These are phyloP conservation scores for Callipepla californica DNA, from an alignment of 2,113 vertebrate species.

Conservation along the genomic window DNA sequence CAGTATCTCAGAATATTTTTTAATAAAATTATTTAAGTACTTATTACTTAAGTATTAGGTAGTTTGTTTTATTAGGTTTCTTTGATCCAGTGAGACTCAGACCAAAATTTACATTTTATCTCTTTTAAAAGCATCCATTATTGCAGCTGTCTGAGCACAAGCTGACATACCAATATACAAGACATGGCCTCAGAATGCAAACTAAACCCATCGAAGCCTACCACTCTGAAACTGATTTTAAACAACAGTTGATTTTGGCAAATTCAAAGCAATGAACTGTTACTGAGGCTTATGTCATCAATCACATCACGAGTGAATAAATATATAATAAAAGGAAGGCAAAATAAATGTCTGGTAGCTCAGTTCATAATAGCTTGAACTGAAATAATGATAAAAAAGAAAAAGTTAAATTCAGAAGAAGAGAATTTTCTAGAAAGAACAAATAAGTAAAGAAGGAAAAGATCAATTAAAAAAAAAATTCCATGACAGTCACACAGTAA, in stretches of 20 bases:
- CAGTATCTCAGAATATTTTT: background rate
- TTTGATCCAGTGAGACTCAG: background rate
- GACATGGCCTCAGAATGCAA: background rate
- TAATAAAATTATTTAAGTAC: no score
- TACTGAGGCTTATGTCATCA: background rate
- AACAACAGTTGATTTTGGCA: background rate
- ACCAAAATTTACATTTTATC: background rate
- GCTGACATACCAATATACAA: background rate
- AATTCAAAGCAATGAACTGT: conserved; percentile 18
- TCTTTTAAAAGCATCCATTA: background rate
- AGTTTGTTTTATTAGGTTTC: background rate
- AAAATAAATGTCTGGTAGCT: background rate
- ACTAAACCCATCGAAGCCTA: background rate
- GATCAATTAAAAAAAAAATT: background rate
- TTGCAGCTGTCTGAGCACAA: background rate
- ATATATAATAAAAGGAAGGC: background rate
- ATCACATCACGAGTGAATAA: background rate
- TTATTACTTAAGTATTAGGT: background rate
- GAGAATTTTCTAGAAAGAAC: background rate
- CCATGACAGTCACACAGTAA: background rate
- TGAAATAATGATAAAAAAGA: background rate
- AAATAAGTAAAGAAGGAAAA: background rate
- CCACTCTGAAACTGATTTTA: background rate
- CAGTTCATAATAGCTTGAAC: background rate
- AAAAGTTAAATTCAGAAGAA: background rate